Conservation (phyloP, 2,113 vertebrate genomes). For the Chiloscyllium plagiosum region DNA sequence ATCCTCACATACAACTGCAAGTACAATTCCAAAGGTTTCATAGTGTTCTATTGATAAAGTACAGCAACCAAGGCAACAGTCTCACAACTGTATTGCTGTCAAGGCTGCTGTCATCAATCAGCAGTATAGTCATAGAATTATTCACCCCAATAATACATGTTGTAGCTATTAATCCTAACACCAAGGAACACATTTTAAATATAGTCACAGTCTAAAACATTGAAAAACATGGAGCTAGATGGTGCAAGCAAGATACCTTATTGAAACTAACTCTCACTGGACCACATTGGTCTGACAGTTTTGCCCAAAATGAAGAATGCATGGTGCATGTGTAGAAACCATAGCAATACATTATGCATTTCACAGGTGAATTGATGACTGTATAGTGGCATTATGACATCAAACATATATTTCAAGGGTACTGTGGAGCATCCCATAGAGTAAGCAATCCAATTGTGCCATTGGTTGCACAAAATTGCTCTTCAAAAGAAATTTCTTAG, state of each 20-base stretch:
- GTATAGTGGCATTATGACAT: not conserved
- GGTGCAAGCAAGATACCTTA: not conserved
- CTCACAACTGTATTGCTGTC: too few relatives aligned
- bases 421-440: not conserved
- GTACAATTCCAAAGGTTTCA: not conserved
- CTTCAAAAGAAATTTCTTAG: not conserved
- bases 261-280: not conserved
- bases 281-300: not conserved
- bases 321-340: not conserved
- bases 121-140: not conserved
- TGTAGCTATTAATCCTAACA: not conserved
- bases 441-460: not conserved
- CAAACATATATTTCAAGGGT: not conserved
- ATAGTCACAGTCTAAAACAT: not conserved
- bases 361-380: not conserved
- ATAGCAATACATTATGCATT: not conserved
- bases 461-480: not conserved
- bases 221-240: not conserved
- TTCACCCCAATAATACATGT: not conserved
- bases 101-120: not conserved
- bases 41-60: not conserved
- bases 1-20: not conserved
- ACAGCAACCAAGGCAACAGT: not conserved
- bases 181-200: not conserved
- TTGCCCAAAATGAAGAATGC: not conserved